Percentiles rank a stretch among this genome's conserved stretches.
phyloP scores from a whole-genome alignment of 2,797 vertebrate species.

The Tokudaia tokunoshimensis region DNA sequence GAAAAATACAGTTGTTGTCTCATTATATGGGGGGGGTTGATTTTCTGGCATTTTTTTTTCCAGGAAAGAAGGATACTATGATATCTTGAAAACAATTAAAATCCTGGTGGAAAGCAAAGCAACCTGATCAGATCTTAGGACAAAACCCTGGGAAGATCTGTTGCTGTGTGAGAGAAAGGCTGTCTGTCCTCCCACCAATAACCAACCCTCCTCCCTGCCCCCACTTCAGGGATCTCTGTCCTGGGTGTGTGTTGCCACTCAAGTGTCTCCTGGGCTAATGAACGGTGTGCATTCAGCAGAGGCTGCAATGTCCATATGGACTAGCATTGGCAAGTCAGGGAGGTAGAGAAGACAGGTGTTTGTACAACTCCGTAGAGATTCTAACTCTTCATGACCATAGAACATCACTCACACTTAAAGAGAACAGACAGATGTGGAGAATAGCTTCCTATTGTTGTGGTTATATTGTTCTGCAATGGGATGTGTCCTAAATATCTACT shows the following conservation, averaged over 20 bases:
- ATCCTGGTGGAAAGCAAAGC: not conserved
- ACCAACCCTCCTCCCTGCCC: not conserved
- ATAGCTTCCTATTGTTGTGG: not conserved
- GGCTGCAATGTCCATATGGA: not conserved
- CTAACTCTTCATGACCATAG: not conserved
- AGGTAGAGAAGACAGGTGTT: not conserved
- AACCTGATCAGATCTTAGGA: not conserved
- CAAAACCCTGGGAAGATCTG: not conserved
- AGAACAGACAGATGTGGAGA: not conserved
- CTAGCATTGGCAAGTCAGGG: not conserved
- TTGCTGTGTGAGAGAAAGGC: not conserved
- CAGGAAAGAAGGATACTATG: slow-evolving; percentile 36
- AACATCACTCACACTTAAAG: not conserved
- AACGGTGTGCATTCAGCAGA: not conserved
- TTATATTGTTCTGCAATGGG: not conserved
- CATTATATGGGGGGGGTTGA: not conserved
- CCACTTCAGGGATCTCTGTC: not conserved
- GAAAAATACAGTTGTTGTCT: slow-evolving; percentile 75
- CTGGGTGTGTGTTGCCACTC: not conserved
- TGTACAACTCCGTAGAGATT: not conserved
- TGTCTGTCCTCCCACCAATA: not conserved
- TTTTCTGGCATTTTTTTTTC: slow-evolving; percentile 19
- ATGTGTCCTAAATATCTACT: not conserved
- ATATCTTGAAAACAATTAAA: not conserved
- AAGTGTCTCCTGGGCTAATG: not conserved